These are phyloP conservation scores for Horisme vitalbata DNA, from an alignment of 2,888 invertebrate species.

Conservation along the genomic window DNA sequence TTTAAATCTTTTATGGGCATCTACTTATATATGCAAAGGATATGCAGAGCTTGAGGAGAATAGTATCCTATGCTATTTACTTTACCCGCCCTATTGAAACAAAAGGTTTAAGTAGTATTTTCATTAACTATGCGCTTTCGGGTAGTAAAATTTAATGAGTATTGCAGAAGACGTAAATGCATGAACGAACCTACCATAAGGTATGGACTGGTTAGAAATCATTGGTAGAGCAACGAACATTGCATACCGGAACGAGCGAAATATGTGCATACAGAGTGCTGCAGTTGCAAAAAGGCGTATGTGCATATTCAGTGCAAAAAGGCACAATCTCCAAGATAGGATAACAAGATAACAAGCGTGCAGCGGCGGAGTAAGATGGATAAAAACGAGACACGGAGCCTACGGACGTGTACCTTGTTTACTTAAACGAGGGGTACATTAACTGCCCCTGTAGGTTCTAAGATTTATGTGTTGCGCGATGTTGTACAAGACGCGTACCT, in stretches of 20 bases:
- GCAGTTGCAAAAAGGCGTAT: conserved; percentile 50
- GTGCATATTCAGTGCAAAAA: conserved; percentile 69
- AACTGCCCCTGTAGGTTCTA: conserved; percentile 49
- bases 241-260: conserved; percentile 48
- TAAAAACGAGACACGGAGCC: conserved; percentile 75
- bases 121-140: background rate
- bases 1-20: conserved; percentile 27
- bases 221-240: conserved; percentile 30
- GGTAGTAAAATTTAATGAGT: background rate
- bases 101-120: background rate
- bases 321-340: conserved; percentile 79
- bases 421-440: conserved; percentile 76
- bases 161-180: too few relatives aligned
- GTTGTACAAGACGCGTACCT: conserved; percentile 4
- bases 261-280: conserved; percentile 59
- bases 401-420: conserved; percentile 76
- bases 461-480: conserved; percentile 21
- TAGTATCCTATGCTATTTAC: background rate
- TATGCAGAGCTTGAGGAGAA: conserved; percentile 9
- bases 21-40: conserved; percentile 13
- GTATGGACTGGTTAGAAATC: conserved; percentile 8
- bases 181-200: too few relatives aligned
- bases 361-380: conserved; percentile 72
- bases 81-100: conserved; percentile 1
- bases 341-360: conserved; percentile 81